Percentiles rank a stretch among this genome's conserved stretches.
Evolutionary conservation across 35 echinoderm and acorn worm species (phyloP).

Genomic region (Anneissia japonica): DNA sequence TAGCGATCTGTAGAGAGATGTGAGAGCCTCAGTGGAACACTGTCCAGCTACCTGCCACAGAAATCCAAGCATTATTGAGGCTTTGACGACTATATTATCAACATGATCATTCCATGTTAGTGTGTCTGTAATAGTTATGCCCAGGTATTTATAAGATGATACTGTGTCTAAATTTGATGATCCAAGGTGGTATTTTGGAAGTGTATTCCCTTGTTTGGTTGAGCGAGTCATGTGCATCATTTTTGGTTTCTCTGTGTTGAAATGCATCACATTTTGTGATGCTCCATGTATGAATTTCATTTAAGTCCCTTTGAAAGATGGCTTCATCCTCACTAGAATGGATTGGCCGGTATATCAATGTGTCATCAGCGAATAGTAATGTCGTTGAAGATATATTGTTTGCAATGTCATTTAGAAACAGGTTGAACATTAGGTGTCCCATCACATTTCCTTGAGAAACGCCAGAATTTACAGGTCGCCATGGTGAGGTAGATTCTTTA

Average conservation of each 20-base stretch:
- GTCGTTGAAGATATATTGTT: background rate
- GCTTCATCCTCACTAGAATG: background rate
- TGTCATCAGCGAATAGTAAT: background rate
- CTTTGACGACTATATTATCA: background rate
- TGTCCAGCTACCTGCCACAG: background rate
- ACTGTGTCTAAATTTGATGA: background rate
- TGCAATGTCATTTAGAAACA: background rate
- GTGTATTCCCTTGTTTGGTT: background rate
- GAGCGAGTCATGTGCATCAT: background rate
- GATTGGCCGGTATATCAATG: background rate
- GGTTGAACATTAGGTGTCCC: background rate
- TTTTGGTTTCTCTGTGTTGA: background rate
- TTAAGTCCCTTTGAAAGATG: background rate
- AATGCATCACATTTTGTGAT: background rate
- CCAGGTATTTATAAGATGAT: background rate
- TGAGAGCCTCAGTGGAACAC: background rate
- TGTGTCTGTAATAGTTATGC: background rate
- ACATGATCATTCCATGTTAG: background rate
- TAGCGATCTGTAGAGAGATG: background rate
- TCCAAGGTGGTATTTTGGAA: background rate
- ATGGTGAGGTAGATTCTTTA: background rate
- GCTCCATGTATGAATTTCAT: background rate
- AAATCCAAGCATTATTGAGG: background rate
- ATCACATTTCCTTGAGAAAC: background rate
- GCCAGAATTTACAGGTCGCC: background rate